Conservation (phyloP, 2,888 invertebrate species). For the Anoncus sp. region DNA sequence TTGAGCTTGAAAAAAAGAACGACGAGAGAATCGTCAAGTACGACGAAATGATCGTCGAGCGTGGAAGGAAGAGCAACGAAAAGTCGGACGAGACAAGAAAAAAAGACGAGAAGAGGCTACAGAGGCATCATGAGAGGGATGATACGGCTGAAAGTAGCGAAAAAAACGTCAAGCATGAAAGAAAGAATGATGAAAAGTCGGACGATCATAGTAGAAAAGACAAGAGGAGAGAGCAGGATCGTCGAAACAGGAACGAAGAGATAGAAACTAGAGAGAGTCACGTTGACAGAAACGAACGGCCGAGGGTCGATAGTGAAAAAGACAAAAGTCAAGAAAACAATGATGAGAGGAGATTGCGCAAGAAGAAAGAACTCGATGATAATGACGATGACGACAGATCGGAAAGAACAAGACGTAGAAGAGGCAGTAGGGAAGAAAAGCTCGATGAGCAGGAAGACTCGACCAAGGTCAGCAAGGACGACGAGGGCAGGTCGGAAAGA, state of each 20-base stretch:
- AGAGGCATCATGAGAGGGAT: too few species aligned
- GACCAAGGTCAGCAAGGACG: too few species aligned
- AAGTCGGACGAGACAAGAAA: slow-evolving; percentile 2
- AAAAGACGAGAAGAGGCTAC: not conserved
- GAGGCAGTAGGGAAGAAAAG: slow-evolving; percentile 33
- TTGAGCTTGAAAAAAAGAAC: not conserved
- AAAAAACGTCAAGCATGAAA: too few species aligned
- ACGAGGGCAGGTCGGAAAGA: too few species aligned
- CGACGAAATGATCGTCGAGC: not conserved
- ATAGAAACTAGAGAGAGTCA: slow-evolving; percentile 50
- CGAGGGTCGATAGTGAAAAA: slow-evolving; percentile 6
- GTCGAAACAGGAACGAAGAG: slow-evolving; percentile 47
- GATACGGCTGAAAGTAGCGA: too few species aligned
- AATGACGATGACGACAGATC: too few species aligned
- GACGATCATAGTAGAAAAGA: slow-evolving; percentile 21
- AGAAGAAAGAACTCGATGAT: slow-evolving; percentile 15
- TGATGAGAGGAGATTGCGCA: slow-evolving; percentile 49
- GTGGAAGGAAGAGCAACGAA: not conserved
- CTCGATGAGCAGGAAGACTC: too few species aligned
- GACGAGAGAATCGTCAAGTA: not conserved
- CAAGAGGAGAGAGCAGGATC: too few species aligned
- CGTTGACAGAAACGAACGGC: slow-evolving; percentile 15
- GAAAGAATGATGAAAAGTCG: not conserved
- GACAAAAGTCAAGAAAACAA: not conserved
- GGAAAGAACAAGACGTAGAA: not conserved